Base-by-base conservation (phyloP, 1,140 invertebrate species). In the Popillia japonica region DNA sequence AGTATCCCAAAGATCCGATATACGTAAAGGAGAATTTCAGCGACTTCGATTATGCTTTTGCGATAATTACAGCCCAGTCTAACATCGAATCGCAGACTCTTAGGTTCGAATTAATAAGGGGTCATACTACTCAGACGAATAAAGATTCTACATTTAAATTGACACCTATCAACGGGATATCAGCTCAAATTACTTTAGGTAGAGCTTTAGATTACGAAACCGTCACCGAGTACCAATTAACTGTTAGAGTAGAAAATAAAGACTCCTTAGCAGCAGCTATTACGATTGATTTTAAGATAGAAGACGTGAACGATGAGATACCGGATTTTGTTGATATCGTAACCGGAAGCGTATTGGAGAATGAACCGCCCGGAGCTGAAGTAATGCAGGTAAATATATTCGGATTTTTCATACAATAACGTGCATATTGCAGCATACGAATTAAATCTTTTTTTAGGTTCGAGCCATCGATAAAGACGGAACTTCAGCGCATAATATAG, bases 221-320 rank as follows among this genome's bases (percentile, higher is more conserved):
- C 68, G 94, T 94, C 75, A 92, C 91, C 0, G 92, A 95, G 79
- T 97, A 96, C 83, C 93, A 92, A 3, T 87, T 97, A 20, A 95
- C 94, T 44, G 92, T 97, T 80, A 90, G 93, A 81, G 94, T 95
- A 77, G 88, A 92, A 87, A 97, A 97, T 86, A 95, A 95, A 83
- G 93, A 93, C 83, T 92, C 92, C 83, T 87, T 96, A 83, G 93
- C 92, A 7, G 91, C 93, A 8, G 94, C 95, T 87, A 94, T 92
- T 4, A 90, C 91, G 59, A 90, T 97, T 6, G 91, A 92, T 77
- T 93, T 97, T 23, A 90, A 93, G 83, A 89, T 96, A 0, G 88
- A 91, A 83, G 96, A 97, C 83, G 95, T 96, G 0, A 97, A 97
- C 82, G 96, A 97, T 84, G 94, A 96, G 83, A 94, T 95, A 80